phyloP scores from a whole-genome alignment of 2,888 invertebrate species.

The Sisyra terminalis region DNA sequence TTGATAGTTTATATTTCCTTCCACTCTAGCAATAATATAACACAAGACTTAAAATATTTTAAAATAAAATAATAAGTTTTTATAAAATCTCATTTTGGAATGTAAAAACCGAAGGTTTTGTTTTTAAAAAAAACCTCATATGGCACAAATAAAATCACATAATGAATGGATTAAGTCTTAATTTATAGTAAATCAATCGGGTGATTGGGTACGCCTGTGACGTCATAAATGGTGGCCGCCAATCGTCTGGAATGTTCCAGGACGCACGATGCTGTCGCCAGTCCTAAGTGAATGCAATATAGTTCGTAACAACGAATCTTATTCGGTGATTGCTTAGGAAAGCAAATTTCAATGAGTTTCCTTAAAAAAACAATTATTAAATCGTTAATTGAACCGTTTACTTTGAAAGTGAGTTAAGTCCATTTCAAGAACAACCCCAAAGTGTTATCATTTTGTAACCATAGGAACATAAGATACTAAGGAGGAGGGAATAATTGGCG shows the following conservation, averaged over 20 bases:
- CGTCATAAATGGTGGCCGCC: conserved; percentile 63
- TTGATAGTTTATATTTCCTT: no score
- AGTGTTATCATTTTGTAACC: no score
- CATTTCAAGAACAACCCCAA: no score
- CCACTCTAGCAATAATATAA: neutral
- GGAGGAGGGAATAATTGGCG: no score
- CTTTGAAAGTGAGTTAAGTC: no score
- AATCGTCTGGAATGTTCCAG: conserved; percentile 70
- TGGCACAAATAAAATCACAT: neutral
- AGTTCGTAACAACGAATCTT: conserved; percentile 63
- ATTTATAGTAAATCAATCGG: conserved; percentile 39
- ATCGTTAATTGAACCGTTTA: no score
- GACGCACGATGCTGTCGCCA: conserved; percentile 67
- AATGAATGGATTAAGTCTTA: conserved; percentile 6
- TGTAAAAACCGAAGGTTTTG: neutral
- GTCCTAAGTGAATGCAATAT: conserved; percentile 67
- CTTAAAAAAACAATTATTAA: conserved; percentile 24
- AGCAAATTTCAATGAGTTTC: conserved; percentile 44
- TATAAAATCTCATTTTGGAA: neutral
- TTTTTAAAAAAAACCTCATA: neutral
- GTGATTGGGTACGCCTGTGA: conserved; percentile 45
- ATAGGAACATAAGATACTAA: no score
- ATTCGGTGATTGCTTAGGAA: conserved; percentile 40
- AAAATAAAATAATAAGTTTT: neutral
- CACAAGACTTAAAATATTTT: neutral